Conservation (phyloP, 2,797 vertebrate species). For the Hippopotamyrus pictus region DNA sequence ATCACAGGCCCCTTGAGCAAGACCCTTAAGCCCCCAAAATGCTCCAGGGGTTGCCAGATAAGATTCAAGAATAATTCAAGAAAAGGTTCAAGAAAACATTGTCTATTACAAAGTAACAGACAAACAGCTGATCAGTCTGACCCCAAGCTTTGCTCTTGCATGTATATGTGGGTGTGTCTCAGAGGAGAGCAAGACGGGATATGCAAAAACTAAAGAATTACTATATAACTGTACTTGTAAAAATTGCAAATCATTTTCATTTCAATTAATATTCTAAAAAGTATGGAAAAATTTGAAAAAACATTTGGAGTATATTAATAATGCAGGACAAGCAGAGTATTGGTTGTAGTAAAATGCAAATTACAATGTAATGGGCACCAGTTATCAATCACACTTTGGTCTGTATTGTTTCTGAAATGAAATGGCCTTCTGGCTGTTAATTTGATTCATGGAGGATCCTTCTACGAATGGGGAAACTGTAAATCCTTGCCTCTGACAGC, state of each 20-base stretch:
- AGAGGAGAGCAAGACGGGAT: neutral
- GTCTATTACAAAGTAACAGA: neutral
- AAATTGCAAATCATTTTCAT: neutral
- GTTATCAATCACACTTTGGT: neutral
- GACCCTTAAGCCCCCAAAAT: neutral
- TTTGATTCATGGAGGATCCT: constrained; percentile 21
- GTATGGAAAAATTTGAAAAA: neutral
- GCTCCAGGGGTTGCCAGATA: neutral
- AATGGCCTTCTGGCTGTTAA: constrained; percentile 16
- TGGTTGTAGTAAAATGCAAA: neutral
- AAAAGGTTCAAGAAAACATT: neutral
- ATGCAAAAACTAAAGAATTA: neutral
- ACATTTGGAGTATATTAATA: neutral
- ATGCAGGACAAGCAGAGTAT: neutral
- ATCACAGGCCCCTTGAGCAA: neutral
- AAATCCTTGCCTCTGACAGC: neutral
- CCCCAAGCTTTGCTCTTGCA: neutral
- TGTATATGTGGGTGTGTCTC: neutral
- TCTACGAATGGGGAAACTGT: neutral
- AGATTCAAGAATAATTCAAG: neutral
- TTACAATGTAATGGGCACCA: neutral
- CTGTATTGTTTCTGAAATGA: constrained; percentile 12
- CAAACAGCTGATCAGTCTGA: neutral
- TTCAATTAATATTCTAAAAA: neutral
- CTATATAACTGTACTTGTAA: neutral